Evolutionary conservation across 2,797 vertebrate species (phyloP).

Genomic region (Sorex maritimensis): DNA sequence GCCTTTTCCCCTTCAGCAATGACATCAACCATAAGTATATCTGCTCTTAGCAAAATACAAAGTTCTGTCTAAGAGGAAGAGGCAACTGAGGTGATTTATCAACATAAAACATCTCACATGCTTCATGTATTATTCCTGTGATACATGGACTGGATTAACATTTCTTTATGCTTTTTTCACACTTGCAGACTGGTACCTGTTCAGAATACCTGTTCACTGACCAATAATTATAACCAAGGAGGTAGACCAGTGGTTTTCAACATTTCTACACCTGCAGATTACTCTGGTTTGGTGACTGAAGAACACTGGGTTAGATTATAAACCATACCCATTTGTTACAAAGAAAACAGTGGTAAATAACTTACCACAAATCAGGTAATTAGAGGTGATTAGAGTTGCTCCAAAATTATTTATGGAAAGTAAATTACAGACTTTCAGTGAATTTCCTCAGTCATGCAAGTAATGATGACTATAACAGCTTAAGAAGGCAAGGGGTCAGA

Average conservation of each 20-base stretch:
- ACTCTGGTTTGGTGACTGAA: no score
- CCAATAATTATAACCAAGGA: no score
- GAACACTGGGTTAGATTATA: no score
- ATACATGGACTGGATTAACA: neutral
- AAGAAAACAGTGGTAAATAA: constrained; percentile 15
- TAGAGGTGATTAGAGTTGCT: neutral
- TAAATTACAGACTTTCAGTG: neutral
- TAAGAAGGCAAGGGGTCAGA: no score
- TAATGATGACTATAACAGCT: no score
- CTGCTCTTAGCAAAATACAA: neutral
- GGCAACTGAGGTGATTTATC: neutral
- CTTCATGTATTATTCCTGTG: neutral
- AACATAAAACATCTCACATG: neutral
- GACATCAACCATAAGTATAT: neutral
- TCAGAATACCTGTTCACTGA: no score
- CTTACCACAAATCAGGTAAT: neutral
- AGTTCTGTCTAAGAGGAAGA: neutral
- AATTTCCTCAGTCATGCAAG: neutral
- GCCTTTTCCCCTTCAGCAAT: neutral
- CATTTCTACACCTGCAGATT: no score
- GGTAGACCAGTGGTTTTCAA: no score
- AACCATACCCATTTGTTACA: neutral
- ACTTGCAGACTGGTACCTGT: no score
- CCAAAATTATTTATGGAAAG: neutral
- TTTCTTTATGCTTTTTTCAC: no score